Evolutionary conservation across 2,888 invertebrate genomes (phyloP), one percentile per base, ranked within the genome.

Genomic region (Eurytoma adleriae): DNA sequence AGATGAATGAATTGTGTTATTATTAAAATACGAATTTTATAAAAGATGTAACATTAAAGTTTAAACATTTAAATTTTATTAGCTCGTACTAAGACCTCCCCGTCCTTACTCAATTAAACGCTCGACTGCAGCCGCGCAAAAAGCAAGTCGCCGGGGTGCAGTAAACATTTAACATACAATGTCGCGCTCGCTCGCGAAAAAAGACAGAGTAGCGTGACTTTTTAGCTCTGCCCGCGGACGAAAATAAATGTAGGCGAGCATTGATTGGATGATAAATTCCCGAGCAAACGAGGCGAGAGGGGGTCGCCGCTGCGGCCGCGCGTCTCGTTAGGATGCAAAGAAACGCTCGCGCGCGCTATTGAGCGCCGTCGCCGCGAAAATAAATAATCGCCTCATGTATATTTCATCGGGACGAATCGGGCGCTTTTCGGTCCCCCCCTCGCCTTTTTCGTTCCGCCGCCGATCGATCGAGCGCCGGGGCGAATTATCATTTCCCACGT

Each of bases 361-460:
- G 56, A 69, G 27, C 52, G 52, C 24, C 13, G 64, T 57, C 30
- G 7, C 14, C 10, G 66, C 16, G 66, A 71, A 78, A 71, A 78
- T 73, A 73, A 78, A 71, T 75, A 71, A 75, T 52, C 16, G 40
- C 66, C 68, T 61, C 75, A 75, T 70, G 70, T 52, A 75, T 75
- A 75, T 70, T 79, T 75, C 66, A 79, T 75, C 40, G 62, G 59
- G 40, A 12, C 50, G 56, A 70, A 59, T 52, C 24, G 59, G 3
- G 14, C 57, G 57, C 57, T n/a, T 12, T 18, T 5, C 74, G 61
- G 54, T 62, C 40, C 73, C 14, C 61, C n/a, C 69, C 68, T 76
- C 62, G 69, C 54, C 40, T 52, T 50, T 69, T 54, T 54, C n/a
- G 3, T n/a, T 3, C 18, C 3, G 12, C 5, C 4, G 61, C 13